Conservation (phyloP, 1,140 invertebrate genomes). For the Cephus cinctus region DNA sequence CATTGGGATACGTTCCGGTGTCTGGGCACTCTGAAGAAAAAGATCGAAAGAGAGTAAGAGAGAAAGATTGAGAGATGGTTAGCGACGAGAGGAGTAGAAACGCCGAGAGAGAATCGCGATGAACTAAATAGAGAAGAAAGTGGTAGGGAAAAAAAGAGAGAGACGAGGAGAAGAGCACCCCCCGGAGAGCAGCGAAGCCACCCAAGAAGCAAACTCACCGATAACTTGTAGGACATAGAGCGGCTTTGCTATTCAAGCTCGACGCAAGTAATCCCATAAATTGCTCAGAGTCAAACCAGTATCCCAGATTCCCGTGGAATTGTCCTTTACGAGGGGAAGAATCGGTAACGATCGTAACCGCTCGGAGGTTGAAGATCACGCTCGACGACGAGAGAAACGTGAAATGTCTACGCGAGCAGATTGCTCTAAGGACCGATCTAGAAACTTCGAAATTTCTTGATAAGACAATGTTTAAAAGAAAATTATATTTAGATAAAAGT, state of each 20-base stretch:
- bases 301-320: too few relatives aligned
- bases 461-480: too few relatives aligned
- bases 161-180: constrained; percentile 33
- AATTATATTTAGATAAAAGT: too few relatives aligned
- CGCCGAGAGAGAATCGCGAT: constrained; percentile 2
- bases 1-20: constrained; percentile 44
- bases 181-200: constrained; percentile 48
- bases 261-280: constrained; percentile 42
- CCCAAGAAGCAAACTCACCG: constrained; percentile 50
- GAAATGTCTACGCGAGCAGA: too few relatives aligned
- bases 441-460: too few relatives aligned
- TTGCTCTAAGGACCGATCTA: too few relatives aligned
- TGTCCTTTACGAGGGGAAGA: too few relatives aligned
- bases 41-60: constrained; percentile 6
- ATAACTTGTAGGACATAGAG: constrained; percentile 46
- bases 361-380: too few relatives aligned
- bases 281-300: too few relatives aligned
- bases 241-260: constrained; percentile 40
- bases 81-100: constrained; percentile 24
- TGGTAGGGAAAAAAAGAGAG: constrained; percentile 1
- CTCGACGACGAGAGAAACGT: too few relatives aligned
- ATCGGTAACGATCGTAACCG: too few relatives aligned
- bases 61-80: constrained; percentile 13
- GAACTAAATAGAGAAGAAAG: not conserved
- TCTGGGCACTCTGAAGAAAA: constrained; percentile 5